These are phyloP conservation scores for Alentia gelatinosa DNA, from an alignment of 2,888 invertebrate species.

Conservation along the genomic window DNA sequence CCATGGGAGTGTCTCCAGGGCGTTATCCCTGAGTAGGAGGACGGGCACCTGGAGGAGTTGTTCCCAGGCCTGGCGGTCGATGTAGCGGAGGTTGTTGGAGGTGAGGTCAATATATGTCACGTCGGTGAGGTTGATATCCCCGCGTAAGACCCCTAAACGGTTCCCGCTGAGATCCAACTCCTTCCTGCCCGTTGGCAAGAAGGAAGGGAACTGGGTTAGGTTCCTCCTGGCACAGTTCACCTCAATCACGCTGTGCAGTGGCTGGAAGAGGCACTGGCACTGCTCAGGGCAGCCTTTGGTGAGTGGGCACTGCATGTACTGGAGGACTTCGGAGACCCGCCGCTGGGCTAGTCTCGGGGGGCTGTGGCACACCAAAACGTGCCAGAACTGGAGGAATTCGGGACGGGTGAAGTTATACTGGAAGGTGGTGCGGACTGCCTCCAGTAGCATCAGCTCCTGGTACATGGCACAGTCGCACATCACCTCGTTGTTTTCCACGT, in stretches of 20 bases:
- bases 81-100: neutral
- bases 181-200: conserved; percentile 49
- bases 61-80: conserved; percentile 43
- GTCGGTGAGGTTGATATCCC: conserved; percentile 45
- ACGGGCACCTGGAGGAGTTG: conserved; percentile 6
- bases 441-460: conserved; percentile 55
- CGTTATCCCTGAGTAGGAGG: conserved; percentile 44
- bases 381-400: conserved; percentile 57
- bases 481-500: conserved; percentile 57
- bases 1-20: conserved; percentile 30
- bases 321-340: conserved; percentile 6
- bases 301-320: conserved; percentile 41
- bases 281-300: conserved; percentile 36
- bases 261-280: conserved; percentile 45
- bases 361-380: conserved; percentile 34
- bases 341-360: neutral
- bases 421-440: conserved; percentile 2
- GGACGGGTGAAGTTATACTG: conserved; percentile 40
- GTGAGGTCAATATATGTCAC: conserved; percentile 51
- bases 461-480: conserved; percentile 60
- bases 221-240: conserved; percentile 54
- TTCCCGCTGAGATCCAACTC: conserved; percentile 53
- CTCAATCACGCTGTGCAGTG: neutral
- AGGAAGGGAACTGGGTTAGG: conserved; percentile 53
- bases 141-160: conserved; percentile 3